A percentile compares a stretch with the other conserved stretches of the same genome.
phyloP scores from a whole-genome alignment of 2,113 vertebrate genomes.

The Onychorhynchus coronatus region DNA sequence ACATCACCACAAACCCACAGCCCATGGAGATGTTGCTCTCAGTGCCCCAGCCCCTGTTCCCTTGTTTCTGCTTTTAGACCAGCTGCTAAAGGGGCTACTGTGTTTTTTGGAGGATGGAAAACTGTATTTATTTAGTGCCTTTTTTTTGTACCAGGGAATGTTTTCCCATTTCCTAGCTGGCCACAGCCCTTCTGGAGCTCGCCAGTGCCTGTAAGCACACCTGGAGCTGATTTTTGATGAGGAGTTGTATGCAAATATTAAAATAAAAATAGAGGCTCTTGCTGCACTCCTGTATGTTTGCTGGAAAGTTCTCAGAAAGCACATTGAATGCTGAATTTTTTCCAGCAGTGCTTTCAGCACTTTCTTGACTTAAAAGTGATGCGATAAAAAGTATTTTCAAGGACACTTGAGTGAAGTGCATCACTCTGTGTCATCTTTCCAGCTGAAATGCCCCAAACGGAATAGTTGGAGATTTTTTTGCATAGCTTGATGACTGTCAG shows the following conservation, averaged over 20 bases:
- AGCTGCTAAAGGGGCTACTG: neutral
- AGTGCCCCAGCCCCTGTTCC: neutral
- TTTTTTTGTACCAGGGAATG: neutral
- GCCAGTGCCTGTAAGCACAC: neutral
- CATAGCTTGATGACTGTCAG: neutral
- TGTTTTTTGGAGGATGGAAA: neutral
- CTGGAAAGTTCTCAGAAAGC: neutral
- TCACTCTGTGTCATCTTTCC: conserved; percentile 36
- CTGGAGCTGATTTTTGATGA: neutral
- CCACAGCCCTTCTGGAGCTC: neutral
- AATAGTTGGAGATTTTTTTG: conserved; percentile 7
- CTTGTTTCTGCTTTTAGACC: neutral
- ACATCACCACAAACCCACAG: rapidly evolving
- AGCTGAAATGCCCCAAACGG: neutral
- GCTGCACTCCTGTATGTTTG: neutral
- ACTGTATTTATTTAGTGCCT: neutral
- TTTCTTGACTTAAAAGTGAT: conserved; percentile 35
- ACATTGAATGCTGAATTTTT: neutral
- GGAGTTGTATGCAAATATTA: neutral
- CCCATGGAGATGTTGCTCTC: neutral
- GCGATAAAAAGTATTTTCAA: conserved; percentile 8
- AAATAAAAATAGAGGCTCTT: neutral
- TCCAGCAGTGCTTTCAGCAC: conserved; percentile 14
- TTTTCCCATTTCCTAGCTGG: neutral
- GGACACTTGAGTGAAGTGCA: conserved; percentile 28